A percentile compares a stretch with the other conserved stretches of the same genome.
phyloP scores from a whole-genome alignment of 2,888 invertebrate species.

The Celastrina argiolus region DNA sequence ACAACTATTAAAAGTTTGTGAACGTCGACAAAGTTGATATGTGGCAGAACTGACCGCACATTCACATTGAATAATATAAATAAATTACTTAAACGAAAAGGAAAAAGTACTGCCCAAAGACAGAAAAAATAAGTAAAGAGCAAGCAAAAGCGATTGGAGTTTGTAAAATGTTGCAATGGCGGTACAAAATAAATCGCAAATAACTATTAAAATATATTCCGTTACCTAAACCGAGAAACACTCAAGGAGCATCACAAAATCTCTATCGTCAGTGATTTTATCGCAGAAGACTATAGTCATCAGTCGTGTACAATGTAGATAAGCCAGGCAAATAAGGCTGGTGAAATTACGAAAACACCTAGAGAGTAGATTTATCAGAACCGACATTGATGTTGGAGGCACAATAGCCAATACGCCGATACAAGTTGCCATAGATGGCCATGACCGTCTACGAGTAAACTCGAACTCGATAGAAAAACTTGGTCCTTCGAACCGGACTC shows the following conservation, averaged over 20 bases:
- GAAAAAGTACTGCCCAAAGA: not conserved
- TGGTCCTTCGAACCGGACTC: slow-evolving; percentile 65
- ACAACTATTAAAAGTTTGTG: not conserved
- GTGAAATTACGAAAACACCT: slow-evolving; percentile 65
- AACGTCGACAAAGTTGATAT: not conserved
- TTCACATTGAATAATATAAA: not conserved
- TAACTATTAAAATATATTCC: not conserved
- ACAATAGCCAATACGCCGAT: slow-evolving; percentile 68
- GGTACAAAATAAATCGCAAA: not conserved
- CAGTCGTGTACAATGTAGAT: slow-evolving; percentile 13
- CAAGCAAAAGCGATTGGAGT: not conserved
- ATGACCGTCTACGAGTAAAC: slow-evolving; percentile 39
- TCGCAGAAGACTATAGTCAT: not conserved
- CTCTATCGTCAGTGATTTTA: not conserved
- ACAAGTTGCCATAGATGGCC: slow-evolving; percentile 66
- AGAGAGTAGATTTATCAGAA: slow-evolving; percentile 58
- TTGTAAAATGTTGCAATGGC: not conserved
- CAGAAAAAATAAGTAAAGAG: not conserved
- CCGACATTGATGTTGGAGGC: slow-evolving; percentile 58
- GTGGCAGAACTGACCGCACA: slow-evolving; percentile 3
- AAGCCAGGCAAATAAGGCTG: slow-evolving; percentile 42
- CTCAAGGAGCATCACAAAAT: not conserved
- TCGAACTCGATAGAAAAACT: slow-evolving; percentile 69
- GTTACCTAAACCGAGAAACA: not conserved
- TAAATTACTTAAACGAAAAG: not conserved